Base-by-base conservation (phyloP, 2,888 invertebrate species). In the Hirtodrosophila trivittata region DNA sequence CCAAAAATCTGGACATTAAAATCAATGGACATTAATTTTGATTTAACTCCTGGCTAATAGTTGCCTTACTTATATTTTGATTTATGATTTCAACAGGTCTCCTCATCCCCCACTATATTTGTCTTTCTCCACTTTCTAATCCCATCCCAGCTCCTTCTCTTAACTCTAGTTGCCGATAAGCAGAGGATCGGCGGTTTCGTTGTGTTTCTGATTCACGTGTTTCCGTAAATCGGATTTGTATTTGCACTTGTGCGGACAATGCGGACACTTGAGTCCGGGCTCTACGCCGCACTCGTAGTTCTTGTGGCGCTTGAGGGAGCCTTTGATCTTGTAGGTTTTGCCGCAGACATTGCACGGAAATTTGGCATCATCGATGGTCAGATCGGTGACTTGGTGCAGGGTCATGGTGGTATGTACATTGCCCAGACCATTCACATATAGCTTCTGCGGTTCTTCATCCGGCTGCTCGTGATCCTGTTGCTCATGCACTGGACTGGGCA, bases 251-350 rank as follows among this genome's bases (percentile, higher is more conserved):
- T 90, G 91, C 50, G 89, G 87, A 65, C 90, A 90, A 63, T 88
- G 90, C 12, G 81, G 83, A 71, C 90, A 90, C 25, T 86, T 87
- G 1, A 90, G 72, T 1, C 86, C 86, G 1, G 90, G 90, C 26
- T 87, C 87, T 1, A 90, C 88, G 1, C 91, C 90, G 88, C 96
- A 96, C 89, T 95, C 95, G 90, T 94, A 94, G 87, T 94, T 94
- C 85, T 94, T 92, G 90, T 96, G 95, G 57, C 95, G 93, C 89
- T 94, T 94, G 83, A 96, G 92, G 66, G 95, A 95, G 77, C 95
- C 94, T 88, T 95, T 95, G 91, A 94, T 94, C 91, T 94, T 94
- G 93, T 97, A 97, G 82, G 94, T 93, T 92, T 96, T 96, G 75
- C 95, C 95, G 90, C 96, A 97, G 85, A 92, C 93, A 85, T 92